Base-by-base conservation (phyloP, 2,888 invertebrate genomes). In the Latheticus oryzae region DNA sequence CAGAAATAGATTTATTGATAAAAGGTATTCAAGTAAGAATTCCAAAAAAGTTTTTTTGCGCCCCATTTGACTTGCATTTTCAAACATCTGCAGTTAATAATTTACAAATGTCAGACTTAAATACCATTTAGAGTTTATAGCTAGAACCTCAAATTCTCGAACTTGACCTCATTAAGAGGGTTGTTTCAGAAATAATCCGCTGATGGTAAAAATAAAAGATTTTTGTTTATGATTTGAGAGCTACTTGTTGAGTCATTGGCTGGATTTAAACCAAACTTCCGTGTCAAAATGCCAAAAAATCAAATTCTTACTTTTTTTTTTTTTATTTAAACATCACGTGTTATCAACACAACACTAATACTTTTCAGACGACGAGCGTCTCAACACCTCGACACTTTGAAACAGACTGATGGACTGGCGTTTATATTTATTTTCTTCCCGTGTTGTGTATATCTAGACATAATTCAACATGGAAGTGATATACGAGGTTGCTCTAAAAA, bases 311-410 rank as follows among this genome's bases (percentile, higher is more conserved):
- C 2, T 13, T 21, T 21, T 50, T 38, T 23, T 50, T 9, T 32
- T 17, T 19, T 13, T 12, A 19, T 12, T 28, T 9, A 13, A n/a
- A 12, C 5, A 11, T 28, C n/a, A n/a, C n/a, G n/a, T n/a, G n/a
- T 16, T 16, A 26, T 26, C 8, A n/a, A 17, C 35, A 11, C 42
- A 23, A 15, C 21, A 32, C 30, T 21, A 62, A 54, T 26, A 56
- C 40, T 52, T 43, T 19, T 13, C 24, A 16, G 66, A 66, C 67
- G 65, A 55, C 53, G 30, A 54, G 65, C 67, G 67, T 67, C 67
- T 55, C 56, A 48, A 60, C 66, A 63, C 65, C 38, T 12, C 55
- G 58, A 55, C 48, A 43, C 50, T 45, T 53, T 19, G 33, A 11
- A 43, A 54, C 50, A 38, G 47, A 58, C 58, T 61, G 63, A 54